Conservation (phyloP, 2,888 invertebrate genomes). For the Napeogenes sylphis region DNA sequence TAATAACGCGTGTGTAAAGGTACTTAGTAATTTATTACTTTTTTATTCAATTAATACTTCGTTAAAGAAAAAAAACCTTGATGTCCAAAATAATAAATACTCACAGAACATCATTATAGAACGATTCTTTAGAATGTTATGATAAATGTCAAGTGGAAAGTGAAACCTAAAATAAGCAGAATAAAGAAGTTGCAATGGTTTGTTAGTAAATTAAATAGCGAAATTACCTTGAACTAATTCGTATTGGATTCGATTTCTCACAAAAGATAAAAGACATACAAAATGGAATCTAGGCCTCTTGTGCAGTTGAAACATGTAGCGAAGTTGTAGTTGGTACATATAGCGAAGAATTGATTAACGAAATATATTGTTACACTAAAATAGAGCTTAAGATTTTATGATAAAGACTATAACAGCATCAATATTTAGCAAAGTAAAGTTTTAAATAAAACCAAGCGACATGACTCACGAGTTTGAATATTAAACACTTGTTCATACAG, state of each 20-base stretch:
- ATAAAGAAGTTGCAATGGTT: too few species aligned
- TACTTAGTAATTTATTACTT: too few species aligned
- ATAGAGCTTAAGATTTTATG: neutral
- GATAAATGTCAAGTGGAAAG: too few species aligned
- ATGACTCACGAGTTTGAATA: conserved; percentile 37
- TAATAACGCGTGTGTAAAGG: neutral
- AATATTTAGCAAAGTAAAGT: conserved; percentile 10
- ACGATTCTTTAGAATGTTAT: too few species aligned
- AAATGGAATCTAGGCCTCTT: conserved; percentile 15
- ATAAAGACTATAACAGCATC: conserved; percentile 14
- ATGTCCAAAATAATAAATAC: too few species aligned
- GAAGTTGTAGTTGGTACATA: conserved; percentile 6
- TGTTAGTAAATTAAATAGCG: conserved; percentile 1
- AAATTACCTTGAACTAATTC: neutral
- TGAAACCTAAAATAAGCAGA: too few species aligned
- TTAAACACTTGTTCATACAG: conserved; percentile 41
- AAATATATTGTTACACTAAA: neutral
- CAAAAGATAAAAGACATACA: conserved; percentile 9
- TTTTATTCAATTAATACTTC: too few species aligned
- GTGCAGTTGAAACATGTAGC: conserved; percentile 11
- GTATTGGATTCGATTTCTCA: neutral
- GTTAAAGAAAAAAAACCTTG: too few species aligned
- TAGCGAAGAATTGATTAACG: neutral
- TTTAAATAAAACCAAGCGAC: conserved; percentile 18
- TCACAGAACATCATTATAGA: too few species aligned